Percentiles rank a stretch among this genome's conserved stretches.
Conservation (phyloP, 2,113 vertebrate genomes). For the Hystrix cristata region DNA sequence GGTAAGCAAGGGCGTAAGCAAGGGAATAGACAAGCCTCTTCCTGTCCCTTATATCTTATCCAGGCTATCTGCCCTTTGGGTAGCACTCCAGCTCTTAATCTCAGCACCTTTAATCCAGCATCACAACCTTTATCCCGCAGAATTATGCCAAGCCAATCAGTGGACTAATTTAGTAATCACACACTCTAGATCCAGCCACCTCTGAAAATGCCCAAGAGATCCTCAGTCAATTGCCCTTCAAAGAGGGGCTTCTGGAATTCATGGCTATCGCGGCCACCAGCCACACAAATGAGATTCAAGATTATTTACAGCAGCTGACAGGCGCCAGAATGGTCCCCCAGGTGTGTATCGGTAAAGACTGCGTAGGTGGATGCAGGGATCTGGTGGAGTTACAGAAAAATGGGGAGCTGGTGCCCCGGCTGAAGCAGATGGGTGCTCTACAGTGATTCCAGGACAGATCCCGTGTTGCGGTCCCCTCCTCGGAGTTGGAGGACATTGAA, state of each 20-base stretch:
- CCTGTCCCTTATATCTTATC: too few species aligned
- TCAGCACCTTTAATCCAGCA: too few species aligned
- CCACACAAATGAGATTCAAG: conserved; percentile 87
- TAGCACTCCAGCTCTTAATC: too few species aligned
- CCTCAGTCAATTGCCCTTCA: conserved; percentile 87
- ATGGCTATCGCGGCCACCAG: conserved; percentile 87
- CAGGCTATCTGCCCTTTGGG: too few species aligned
- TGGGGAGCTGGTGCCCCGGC: conserved; percentile 85
- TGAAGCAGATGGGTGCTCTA: conserved; percentile 88
- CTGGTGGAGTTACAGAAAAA: conserved; percentile 82
- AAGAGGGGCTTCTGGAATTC: conserved; percentile 87
- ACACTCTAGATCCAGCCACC: too few species aligned
- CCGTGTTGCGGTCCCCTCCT: background rate
- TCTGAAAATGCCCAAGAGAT: conserved; percentile 81
- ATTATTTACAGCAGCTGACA: conserved; percentile 90
- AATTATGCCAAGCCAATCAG: too few species aligned
- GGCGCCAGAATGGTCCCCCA: conserved; percentile 92
- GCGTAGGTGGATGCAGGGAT: conserved; percentile 91
- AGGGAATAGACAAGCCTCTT: too few species aligned
- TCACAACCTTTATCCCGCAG: too few species aligned
- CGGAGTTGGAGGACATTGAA: background rate
- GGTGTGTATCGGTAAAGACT: conserved; percentile 91
- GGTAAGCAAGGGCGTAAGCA: too few species aligned
- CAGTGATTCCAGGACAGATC: conserved; percentile 74
- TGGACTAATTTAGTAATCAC: too few species aligned